These are phyloP conservation scores for Sinocyclocheilus grahami DNA, from an alignment of 2,113 vertebrate genomes.

Conservation along the genomic window DNA sequence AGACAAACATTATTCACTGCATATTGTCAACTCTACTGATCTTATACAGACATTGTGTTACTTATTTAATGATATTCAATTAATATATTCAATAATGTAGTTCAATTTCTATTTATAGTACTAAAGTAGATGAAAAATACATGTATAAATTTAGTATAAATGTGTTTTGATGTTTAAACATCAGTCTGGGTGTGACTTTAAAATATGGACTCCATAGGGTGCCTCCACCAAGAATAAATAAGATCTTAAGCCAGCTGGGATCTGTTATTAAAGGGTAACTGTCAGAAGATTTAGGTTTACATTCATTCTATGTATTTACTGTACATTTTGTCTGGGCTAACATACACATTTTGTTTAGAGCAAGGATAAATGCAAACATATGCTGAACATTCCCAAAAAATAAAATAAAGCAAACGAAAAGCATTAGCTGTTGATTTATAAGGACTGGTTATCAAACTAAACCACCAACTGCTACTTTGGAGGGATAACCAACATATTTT, in stretches of 20 bases:
- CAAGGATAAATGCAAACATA: constrained; percentile 33
- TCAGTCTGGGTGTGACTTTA: constrained; percentile 34
- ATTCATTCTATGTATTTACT: constrained; percentile 64
- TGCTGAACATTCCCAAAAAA: constrained; percentile 10
- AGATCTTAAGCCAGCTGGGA: constrained; percentile 58
- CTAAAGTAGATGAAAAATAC: not conserved
- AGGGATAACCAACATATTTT: not conserved
- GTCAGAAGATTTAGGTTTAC: constrained; percentile 62
- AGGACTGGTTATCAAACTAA: constrained; percentile 11
- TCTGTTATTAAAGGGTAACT: constrained; percentile 61
- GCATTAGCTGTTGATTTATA: constrained; percentile 25
- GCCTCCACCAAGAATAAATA: constrained; percentile 58
- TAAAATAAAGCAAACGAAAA: constrained; percentile 31
- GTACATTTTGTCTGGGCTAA: constrained; percentile 61
- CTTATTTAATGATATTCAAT: not conserved
- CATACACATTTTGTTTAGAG: constrained; percentile 52
- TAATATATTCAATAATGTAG: not conserved
- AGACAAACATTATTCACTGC: constrained; percentile 3
- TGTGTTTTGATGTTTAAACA: constrained; percentile 25
- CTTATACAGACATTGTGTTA: not conserved
- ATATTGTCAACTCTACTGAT: not conserved
- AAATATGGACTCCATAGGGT: constrained; percentile 39
- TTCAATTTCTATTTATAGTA: not conserved
- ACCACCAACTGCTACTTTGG: not conserved
- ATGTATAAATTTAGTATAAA: not conserved